A percentile compares a stretch with the other conserved stretches of the same genome.
These are phyloP conservation scores for Sorex araneus DNA, from an alignment of 2,113 vertebrate species.

Conservation along the genomic window DNA sequence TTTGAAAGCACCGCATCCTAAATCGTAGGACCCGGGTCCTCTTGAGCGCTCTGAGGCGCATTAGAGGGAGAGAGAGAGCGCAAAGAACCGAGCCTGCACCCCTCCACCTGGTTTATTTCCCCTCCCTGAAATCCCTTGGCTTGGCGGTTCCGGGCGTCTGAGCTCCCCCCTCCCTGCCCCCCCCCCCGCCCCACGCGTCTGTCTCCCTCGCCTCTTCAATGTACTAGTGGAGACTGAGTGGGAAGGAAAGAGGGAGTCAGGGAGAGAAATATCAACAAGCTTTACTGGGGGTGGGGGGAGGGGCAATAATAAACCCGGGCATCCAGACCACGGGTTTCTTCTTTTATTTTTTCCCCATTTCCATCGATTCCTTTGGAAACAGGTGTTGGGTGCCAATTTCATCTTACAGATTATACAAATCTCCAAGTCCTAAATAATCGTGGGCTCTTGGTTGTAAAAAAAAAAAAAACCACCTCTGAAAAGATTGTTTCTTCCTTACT, in stretches of 20 bases:
- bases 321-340: not conserved
- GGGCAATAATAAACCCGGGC: not conserved
- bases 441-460: constrained; percentile 82
- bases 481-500: not conserved
- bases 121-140: constrained; percentile 33
- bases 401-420: constrained; percentile 36
- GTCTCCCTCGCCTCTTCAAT: not conserved
- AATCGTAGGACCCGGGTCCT: constrained; percentile 62
- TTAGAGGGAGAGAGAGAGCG: constrained; percentile 31
- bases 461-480: not conserved
- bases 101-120: constrained; percentile 1
- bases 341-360: not conserved
- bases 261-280: constrained; percentile 10
- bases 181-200: too few relatives aligned
- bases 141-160: not conserved
- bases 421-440: constrained; percentile 76
- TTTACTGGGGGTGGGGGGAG: not conserved
- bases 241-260: not conserved
- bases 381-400: constrained; percentile 57
- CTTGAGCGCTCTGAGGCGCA: constrained; percentile 33
- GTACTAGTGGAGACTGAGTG: not conserved
- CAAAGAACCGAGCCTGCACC: not conserved
- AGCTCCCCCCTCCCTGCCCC: not conserved
- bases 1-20: constrained; percentile 61
- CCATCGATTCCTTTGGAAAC: constrained; percentile 56